Evolutionary conservation across 2,888 invertebrate genomes (phyloP).

Genomic region (Rutpela maculata): DNA sequence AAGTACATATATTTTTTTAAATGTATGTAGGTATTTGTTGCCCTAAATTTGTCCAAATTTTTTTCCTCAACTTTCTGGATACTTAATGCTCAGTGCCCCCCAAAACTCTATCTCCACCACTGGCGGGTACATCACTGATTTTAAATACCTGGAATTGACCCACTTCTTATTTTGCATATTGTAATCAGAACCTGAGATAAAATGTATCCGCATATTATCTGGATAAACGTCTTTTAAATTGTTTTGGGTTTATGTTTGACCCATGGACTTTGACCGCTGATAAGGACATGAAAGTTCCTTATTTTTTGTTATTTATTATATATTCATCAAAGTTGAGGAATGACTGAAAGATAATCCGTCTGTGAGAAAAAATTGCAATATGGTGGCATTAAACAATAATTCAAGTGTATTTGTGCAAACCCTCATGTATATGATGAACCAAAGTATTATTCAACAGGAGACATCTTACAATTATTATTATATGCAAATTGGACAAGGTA

Average conservation of each 20-base stretch:
- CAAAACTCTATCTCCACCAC: too few relatives aligned
- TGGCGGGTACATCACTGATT: not conserved
- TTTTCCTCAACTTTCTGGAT: too few relatives aligned
- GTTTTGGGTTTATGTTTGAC: constrained; percentile 55
- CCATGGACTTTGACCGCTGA: constrained; percentile 63
- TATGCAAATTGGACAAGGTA: constrained; percentile 71
- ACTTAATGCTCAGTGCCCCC: too few relatives aligned
- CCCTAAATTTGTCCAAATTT: too few relatives aligned
- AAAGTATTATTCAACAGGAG: constrained; percentile 66
- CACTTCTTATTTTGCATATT: not conserved
- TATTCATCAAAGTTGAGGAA: constrained; percentile 29
- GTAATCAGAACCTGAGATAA: constrained; percentile 31
- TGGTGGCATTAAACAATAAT: constrained; percentile 63
- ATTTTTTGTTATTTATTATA: constrained; percentile 48
- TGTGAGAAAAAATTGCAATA: constrained; percentile 40
- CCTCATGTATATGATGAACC: constrained; percentile 68
- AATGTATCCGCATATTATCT: constrained; percentile 17
- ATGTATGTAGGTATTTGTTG: too few relatives aligned
- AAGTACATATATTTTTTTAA: too few relatives aligned
- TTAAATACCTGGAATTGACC: constrained; percentile 9
- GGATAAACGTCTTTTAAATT: constrained; percentile 42
- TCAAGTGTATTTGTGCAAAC: constrained; percentile 67
- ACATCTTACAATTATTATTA: constrained; percentile 71
- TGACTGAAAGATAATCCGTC: not conserved
- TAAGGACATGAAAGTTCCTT: constrained; percentile 55